Evolutionary conservation across 2,888 invertebrate genomes (phyloP).

Genomic region (Deilephila elpenor): DNA sequence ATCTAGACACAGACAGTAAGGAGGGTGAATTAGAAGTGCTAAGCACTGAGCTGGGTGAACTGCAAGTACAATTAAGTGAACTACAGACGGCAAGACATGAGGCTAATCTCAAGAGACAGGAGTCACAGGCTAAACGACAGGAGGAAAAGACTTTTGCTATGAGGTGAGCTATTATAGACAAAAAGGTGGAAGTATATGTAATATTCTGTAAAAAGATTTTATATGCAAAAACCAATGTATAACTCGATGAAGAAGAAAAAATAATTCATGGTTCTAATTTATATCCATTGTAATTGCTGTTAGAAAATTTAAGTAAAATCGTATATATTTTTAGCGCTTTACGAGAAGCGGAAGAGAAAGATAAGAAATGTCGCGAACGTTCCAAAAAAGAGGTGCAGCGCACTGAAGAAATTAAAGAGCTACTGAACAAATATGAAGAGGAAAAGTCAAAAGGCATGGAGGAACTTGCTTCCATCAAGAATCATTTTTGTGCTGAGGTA

Average conservation of each 20-base stretch:
- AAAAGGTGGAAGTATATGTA: too few relatives aligned
- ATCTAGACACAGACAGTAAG: slow-evolving; percentile 65
- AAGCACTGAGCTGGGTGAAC: slow-evolving; percentile 59
- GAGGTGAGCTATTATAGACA: slow-evolving; percentile 45
- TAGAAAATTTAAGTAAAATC: background rate
- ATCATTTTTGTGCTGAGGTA: slow-evolving; percentile 55
- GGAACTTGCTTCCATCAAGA: slow-evolving; percentile 51
- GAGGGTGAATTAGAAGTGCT: slow-evolving; percentile 69
- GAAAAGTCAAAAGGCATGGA: slow-evolving; percentile 53
- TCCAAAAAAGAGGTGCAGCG: slow-evolving; percentile 52
- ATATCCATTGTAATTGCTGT: too few relatives aligned
- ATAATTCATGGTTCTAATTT: too few relatives aligned
- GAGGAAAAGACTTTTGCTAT: slow-evolving; percentile 44
- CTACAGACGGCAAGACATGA: slow-evolving; percentile 50
- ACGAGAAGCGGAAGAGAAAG: slow-evolving; percentile 67
- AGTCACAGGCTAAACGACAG: slow-evolving; percentile 44
- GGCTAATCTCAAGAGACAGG: slow-evolving; percentile 40
- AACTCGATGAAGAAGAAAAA: too few relatives aligned
- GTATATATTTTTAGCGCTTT: slow-evolving; percentile 51
- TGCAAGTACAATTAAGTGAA: slow-evolving; percentile 56
- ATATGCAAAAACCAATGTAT: too few relatives aligned
- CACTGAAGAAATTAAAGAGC: slow-evolving; percentile 58
- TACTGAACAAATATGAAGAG: slow-evolving; percentile 53
- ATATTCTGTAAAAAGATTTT: too few relatives aligned
- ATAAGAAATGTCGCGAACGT: slow-evolving; percentile 56